These are phyloP conservation scores for Cygnus atratus DNA, from an alignment of 2,113 vertebrate genomes.

Conservation along the genomic window DNA sequence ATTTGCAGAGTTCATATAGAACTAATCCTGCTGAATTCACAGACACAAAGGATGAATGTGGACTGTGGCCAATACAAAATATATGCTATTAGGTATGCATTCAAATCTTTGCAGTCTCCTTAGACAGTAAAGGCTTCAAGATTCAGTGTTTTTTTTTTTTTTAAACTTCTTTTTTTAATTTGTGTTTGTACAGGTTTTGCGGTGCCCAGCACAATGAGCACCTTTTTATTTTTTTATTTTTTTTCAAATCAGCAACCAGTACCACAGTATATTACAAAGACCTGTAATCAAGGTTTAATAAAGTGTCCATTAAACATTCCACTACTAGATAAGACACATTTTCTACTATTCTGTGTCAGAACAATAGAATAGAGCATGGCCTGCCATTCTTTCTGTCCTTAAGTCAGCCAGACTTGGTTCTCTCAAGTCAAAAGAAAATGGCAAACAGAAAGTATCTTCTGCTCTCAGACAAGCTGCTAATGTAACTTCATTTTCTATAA, in stretches of 20 bases:
- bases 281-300: neutral
- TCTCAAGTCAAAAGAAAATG: neutral
- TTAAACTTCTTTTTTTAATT: neutral
- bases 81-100: neutral
- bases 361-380: neutral
- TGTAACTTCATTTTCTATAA: slow-evolving; percentile 64
- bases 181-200: neutral
- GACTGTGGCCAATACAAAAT: neutral
- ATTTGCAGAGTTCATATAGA: neutral
- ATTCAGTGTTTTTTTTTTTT: neutral
- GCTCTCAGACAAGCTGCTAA: slow-evolving; percentile 27
- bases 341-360: neutral
- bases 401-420: neutral
- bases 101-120: neutral
- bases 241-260: neutral
- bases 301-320: neutral
- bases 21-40: neutral
- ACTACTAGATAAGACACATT: neutral
- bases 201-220: neutral
- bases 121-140: neutral
- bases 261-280: neutral
- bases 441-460: slow-evolving; percentile 6
- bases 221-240: neutral
- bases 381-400: neutral
- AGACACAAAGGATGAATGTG: neutral